Evolutionary conservation across 2,888 invertebrate genomes (phyloP).

Genomic region (Salticus scenicus): DNA sequence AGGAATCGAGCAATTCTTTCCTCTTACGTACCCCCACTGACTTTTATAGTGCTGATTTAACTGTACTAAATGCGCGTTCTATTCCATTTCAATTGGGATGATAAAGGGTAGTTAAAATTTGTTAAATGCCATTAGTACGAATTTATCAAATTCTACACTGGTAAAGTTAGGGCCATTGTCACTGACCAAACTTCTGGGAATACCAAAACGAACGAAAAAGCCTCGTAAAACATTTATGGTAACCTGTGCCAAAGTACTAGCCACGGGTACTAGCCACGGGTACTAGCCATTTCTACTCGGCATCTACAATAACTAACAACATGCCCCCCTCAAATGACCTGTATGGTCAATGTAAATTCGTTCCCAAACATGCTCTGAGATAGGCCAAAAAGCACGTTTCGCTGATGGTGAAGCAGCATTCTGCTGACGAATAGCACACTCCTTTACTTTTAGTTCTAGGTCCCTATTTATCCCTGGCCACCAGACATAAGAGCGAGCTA

Average conservation of each 20-base stretch:
- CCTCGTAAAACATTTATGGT: constrained; percentile 65
- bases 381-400: not conserved
- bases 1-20: constrained; percentile 20
- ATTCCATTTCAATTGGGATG: constrained; percentile 34
- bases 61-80: not conserved
- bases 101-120: constrained; percentile 6
- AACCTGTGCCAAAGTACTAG: constrained; percentile 43
- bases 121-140: constrained; percentile 59
- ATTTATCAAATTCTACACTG: constrained; percentile 71
- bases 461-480: no score
- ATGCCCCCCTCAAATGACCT: constrained; percentile 72
- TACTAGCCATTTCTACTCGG: constrained; percentile 72
- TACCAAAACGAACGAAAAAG: constrained; percentile 71
- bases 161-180: constrained; percentile 73
- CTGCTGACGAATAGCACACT: constrained; percentile 70
- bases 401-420: not conserved
- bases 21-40: not conserved
- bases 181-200: constrained; percentile 72
- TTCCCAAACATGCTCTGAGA: constrained; percentile 53
- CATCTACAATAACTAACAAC: constrained; percentile 72
- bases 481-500: not conserved
- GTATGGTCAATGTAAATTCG: constrained; percentile 75
- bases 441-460: not conserved
- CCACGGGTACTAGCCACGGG: constrained; percentile 55
- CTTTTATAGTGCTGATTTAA: not conserved